Evolutionary conservation across 1,140 invertebrate species (phyloP).

Genomic region (Drosophila prosaltans): DNA sequence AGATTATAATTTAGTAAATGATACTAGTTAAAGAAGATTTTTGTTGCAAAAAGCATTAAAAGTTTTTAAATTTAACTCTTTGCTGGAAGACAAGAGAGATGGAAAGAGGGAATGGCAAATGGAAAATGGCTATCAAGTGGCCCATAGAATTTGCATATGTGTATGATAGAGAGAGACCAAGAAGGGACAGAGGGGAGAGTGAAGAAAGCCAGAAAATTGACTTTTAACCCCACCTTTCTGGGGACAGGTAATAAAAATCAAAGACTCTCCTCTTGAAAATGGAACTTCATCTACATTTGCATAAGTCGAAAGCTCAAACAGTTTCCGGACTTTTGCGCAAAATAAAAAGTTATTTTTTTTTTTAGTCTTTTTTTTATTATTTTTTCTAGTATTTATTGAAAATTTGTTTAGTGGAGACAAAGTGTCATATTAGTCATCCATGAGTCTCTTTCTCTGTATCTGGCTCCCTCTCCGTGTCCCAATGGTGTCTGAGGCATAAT

Average conservation of each 20-base stretch:
- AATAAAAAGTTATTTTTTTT: not conserved
- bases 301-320: constrained; percentile 35
- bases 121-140: constrained; percentile 6
- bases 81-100: not conserved
- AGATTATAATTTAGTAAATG: constrained; percentile 4
- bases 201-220: constrained; percentile 4
- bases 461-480: constrained; percentile 6
- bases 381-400: not conserved
- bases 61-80: not conserved
- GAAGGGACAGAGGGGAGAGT: not conserved
- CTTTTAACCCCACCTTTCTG: constrained; percentile 6
- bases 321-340: constrained; percentile 1
- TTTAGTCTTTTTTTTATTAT: not conserved
- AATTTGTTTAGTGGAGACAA: constrained; percentile 1
- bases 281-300: constrained; percentile 35
- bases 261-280: constrained; percentile 18
- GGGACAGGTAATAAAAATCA: constrained; percentile 36
- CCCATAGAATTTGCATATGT: constrained; percentile 10
- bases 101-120: not conserved
- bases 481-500: constrained; percentile 43
- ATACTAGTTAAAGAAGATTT: not conserved
- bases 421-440: constrained; percentile 30
- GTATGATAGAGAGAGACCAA: not conserved
- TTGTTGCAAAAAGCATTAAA: not conserved
- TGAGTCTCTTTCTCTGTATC: no score